Evolutionary conservation across 2,113 vertebrate genomes (phyloP), one percentile per base, ranked within the genome.

Genomic region (Halichoeres trimaculatus): DNA sequence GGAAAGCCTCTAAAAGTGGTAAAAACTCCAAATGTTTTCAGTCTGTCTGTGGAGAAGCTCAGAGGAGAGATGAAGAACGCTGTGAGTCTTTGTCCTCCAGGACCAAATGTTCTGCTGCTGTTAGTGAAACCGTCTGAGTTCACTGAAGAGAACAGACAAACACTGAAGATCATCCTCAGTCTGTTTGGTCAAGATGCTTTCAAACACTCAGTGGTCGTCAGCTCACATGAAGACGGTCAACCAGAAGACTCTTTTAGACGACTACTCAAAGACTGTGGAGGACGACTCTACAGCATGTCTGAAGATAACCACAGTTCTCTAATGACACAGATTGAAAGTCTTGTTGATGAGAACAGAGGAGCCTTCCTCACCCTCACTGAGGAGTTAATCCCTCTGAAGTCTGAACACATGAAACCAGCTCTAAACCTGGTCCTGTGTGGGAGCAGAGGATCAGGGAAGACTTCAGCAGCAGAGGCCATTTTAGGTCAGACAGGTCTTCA

Each of bases 341-440:
- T 74, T 38, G 54, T 67, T 0, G 16, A 1, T 16, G 30, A 71
- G 16, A 67, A 53, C n/a, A 41, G 17, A 34, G 35, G 20, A 50
- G n/a, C 16, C 12, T 61, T 72, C 23, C 78, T 79, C 16, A 77
- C 38, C 43, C 38, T 43, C 40, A 68, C 34, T 59, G 56, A 62
- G 50, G 55, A 51, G 23, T 48, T 20, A 13, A 34, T 30, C 0
- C n/a, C 5, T 14, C 22, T 13, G 24, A 38, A 20, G 13, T 52
- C 47, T 34, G 57, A 43, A 22, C 5, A 2, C 13, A 38, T 24
- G 2, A 58, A 50, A 38, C 13, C 59, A n/a, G n/a, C 1, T 64
- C 0, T 88, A 16, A 87, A 88, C 69, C 63, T 88, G 79, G 76
- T 90, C 23, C 66, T 90, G 62, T 86, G 45, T 81, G 88, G 85